Percentiles rank a stretch among this genome's conserved stretches.
These are phyloP conservation scores for Bryconaethiops microstoma DNA, from an alignment of 2,797 vertebrate genomes.

Conservation along the genomic window DNA sequence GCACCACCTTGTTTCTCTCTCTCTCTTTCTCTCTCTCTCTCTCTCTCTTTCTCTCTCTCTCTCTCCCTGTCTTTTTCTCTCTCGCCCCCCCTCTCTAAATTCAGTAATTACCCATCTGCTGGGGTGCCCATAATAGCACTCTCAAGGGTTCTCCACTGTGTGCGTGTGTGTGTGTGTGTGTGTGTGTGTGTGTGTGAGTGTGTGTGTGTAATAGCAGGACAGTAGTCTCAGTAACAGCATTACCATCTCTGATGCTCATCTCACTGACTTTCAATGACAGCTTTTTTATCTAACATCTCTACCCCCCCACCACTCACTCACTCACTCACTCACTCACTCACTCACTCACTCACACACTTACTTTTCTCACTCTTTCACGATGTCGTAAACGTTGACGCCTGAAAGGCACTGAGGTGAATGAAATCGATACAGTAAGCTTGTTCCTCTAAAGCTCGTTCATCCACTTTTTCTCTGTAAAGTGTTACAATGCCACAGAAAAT, in stretches of 20 bases:
- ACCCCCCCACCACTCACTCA: constrained; percentile 10
- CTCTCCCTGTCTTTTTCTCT: constrained; percentile 25
- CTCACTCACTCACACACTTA: not conserved
- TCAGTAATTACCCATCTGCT: constrained; percentile 99
- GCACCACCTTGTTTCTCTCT: constrained; percentile 99
- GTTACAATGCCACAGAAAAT: no score
- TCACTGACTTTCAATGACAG: constrained; percentile 47
- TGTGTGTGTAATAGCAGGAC: constrained; percentile 31
- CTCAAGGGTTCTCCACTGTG: constrained; percentile 99
- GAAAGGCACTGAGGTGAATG: no score
- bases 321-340: not conserved
- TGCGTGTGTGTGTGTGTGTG: constrained; percentile 35
- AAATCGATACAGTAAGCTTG: no score
- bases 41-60: constrained; percentile 92
- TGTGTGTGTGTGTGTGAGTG: not conserved
- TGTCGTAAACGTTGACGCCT: no score
- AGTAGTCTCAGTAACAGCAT: constrained; percentile 53
- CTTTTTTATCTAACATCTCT: constrained; percentile 33
- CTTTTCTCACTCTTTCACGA: not conserved
- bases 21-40: constrained; percentile 99
- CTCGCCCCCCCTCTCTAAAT: constrained; percentile 99
- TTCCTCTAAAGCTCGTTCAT: no score
- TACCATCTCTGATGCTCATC: constrained; percentile 47
- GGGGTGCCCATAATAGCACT: constrained; percentile 99
- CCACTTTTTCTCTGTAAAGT: no score